Percentiles rank a stretch among this genome's conserved stretches.
These are phyloP conservation scores for Thalassoma bifasciatum DNA, from an alignment of 2,113 vertebrate genomes.

Conservation along the genomic window DNA sequence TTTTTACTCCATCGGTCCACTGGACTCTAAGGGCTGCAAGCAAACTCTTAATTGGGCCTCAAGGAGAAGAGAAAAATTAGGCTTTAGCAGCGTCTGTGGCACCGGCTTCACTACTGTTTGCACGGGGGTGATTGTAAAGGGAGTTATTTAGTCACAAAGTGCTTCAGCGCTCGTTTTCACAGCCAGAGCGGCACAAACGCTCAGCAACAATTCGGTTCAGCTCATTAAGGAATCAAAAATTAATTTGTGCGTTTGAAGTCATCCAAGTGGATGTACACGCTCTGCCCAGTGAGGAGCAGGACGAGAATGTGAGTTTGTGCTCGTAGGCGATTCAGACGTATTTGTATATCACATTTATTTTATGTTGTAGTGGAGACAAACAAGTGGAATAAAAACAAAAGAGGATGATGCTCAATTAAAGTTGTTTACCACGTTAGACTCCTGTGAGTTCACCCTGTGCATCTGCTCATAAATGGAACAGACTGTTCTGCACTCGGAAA, in stretches of 20 bases:
- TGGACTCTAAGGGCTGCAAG: constrained; percentile 42
- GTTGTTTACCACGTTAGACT: constrained; percentile 43
- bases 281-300: neutral
- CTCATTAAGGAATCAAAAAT: constrained; percentile 39
- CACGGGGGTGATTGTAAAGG: constrained; percentile 14
- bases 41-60: constrained; percentile 64
- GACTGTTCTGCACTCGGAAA: constrained; percentile 11
- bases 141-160: constrained; percentile 28
- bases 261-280: constrained; percentile 5
- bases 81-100: constrained; percentile 11
- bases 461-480: constrained; percentile 17
- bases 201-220: neutral
- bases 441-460: constrained; percentile 24
- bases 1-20: constrained; percentile 9
- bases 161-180: constrained; percentile 10
- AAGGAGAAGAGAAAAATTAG: constrained; percentile 47
- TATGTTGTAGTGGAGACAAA: constrained; percentile 13
- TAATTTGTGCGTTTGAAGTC: constrained; percentile 37
- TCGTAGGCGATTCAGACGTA: constrained; percentile 11
- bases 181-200: constrained; percentile 1
- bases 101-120: constrained; percentile 27
- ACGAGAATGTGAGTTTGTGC: neutral
- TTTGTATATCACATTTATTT: constrained; percentile 5
- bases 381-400: constrained; percentile 3
- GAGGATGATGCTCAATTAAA: constrained; percentile 43